Evolutionary conservation across 92 coral and sea anemone genomes (phyloP).

Genomic region (Phenganax stokvisi): DNA sequence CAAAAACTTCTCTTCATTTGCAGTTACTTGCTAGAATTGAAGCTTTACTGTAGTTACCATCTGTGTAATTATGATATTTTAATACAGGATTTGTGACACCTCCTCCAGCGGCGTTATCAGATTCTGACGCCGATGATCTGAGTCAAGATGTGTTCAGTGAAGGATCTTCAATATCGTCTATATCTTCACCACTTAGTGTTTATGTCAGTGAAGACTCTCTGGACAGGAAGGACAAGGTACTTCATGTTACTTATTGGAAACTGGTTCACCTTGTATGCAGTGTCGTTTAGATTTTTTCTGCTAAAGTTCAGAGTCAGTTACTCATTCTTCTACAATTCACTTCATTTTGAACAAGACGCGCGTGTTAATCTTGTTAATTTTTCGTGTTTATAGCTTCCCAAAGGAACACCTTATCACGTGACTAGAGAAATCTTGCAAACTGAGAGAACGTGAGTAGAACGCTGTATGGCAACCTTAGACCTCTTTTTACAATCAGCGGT

Average conservation of each 20-base stretch:
- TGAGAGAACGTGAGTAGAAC: conserved; percentile 78
- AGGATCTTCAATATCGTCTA: conserved; percentile 75
- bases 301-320: no score
- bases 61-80: no score
- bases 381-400: conserved; percentile 16
- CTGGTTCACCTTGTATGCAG: no score
- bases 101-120: conserved; percentile 60
- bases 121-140: conserved; percentile 45
- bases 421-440: conserved; percentile 82
- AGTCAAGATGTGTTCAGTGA: conserved; percentile 57
- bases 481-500: no score
- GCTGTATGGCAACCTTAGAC: background rate
- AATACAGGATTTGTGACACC: conserved; percentile 51
- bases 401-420: conserved; percentile 74
- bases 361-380: background rate
- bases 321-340: no score
- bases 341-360: no score
- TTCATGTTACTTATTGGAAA: no score
- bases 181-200: conserved; percentile 35
- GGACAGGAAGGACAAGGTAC: conserved; percentile 14
- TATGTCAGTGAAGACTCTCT: conserved; percentile 26
- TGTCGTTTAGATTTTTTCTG: no score
- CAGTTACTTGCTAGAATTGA: no score
- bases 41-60: no score
- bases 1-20: background rate